Evolutionary conservation across 1,140 invertebrate species (phyloP).

Genomic region (Drosophila baimaii): DNA sequence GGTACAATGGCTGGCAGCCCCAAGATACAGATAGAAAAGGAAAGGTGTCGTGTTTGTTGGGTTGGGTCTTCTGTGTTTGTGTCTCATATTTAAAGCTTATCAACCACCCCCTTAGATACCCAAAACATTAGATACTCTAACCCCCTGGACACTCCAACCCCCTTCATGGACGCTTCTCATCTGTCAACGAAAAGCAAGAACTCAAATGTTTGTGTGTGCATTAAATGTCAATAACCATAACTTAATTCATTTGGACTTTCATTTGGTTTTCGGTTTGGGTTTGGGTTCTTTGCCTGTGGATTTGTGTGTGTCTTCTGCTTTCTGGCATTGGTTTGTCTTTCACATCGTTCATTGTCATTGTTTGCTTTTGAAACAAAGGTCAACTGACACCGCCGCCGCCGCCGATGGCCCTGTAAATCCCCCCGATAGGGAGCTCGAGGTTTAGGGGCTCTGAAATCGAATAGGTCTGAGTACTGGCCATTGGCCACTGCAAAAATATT

Average conservation of each 20-base stretch:
- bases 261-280: conserved; percentile 28
- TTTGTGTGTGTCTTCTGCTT: conserved; percentile 10
- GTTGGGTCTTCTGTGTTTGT: conserved; percentile 23
- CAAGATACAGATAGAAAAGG: conserved; percentile 7
- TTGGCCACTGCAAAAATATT: conserved; percentile 46
- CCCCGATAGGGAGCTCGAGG: background rate
- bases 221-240: conserved; percentile 54
- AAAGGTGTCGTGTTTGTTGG: conserved; percentile 26
- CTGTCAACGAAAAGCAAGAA: conserved; percentile 36
- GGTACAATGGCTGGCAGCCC: background rate
- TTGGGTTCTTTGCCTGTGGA: conserved; percentile 24
- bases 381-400: conserved; percentile 29
- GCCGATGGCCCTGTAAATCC: background rate
- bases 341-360: conserved; percentile 52
- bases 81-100: conserved; percentile 30
- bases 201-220: conserved; percentile 34
- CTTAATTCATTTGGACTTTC: conserved; percentile 48
- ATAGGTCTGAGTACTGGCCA: conserved; percentile 22
- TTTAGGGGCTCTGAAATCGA: conserved; percentile 41
- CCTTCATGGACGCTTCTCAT: conserved; percentile 5
- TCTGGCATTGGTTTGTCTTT: conserved; percentile 42
- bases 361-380: conserved; percentile 49
- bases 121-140: background rate
- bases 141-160: background rate
- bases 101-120: conserved; percentile 1